Percentiles rank a stretch among this genome's conserved stretches.
Conservation (phyloP, 1,140 invertebrate genomes). For the Drosophila orosa region DNA sequence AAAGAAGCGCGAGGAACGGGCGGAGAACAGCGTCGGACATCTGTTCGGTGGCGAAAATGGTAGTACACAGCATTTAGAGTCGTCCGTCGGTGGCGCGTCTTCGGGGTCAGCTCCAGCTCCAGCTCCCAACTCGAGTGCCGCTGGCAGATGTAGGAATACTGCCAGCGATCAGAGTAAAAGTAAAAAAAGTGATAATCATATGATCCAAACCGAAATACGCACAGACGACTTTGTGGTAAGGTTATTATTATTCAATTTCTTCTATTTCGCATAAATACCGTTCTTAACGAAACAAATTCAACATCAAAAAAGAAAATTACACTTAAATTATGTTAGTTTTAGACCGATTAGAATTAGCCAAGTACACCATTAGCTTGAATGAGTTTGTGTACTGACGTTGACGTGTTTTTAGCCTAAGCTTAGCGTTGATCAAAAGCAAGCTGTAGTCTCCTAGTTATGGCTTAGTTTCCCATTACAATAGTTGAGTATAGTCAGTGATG, state of each 20-base stretch:
- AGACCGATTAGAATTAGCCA: slow-evolving; percentile 23
- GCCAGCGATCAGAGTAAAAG: slow-evolving; percentile 77
- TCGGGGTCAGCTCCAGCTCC: slow-evolving; percentile 40
- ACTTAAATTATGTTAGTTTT: slow-evolving; percentile 21
- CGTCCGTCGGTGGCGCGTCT: slow-evolving; percentile 53
- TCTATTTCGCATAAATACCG: slow-evolving; percentile 49
- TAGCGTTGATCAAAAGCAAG: background rate
- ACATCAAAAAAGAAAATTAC: slow-evolving; percentile 54
- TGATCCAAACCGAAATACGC: slow-evolving; percentile 84
- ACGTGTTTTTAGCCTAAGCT: slow-evolving; percentile 5
- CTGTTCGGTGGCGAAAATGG: slow-evolving; percentile 58
- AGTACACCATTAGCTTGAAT: slow-evolving; percentile 6
- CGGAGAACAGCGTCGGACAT: slow-evolving; percentile 35
- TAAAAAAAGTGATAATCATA: slow-evolving; percentile 84
- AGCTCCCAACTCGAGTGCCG: slow-evolving; percentile 33
- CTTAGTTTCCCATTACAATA: slow-evolving; percentile 4
- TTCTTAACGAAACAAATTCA: slow-evolving; percentile 53
- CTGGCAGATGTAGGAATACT: slow-evolving; percentile 46
- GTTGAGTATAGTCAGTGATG: slow-evolving; percentile 9
- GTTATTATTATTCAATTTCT: slow-evolving; percentile 84
- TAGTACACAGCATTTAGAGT: slow-evolving; percentile 77
- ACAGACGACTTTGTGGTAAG: slow-evolving; percentile 85
- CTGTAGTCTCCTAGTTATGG: background rate
- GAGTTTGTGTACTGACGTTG: slow-evolving; percentile 23
- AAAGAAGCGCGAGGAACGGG: slow-evolving; percentile 87